Evolutionary conservation across 2,888 invertebrate species (phyloP).

Genomic region (Mythimna pallens): DNA sequence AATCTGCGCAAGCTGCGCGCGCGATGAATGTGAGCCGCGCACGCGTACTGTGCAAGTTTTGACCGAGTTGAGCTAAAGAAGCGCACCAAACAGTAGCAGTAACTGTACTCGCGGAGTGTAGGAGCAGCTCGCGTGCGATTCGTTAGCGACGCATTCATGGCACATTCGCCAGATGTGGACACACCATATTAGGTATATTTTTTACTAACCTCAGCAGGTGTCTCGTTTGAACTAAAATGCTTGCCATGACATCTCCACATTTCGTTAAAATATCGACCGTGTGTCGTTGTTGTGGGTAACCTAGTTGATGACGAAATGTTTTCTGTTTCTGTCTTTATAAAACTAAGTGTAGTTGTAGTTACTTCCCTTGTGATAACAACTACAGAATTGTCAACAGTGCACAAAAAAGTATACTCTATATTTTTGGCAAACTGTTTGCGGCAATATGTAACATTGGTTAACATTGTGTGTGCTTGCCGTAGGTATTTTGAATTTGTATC

Average conservation of each 20-base stretch:
- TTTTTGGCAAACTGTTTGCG: conserved; percentile 10
- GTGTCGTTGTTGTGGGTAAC: background rate
- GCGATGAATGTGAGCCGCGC: no score
- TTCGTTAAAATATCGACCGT: background rate
- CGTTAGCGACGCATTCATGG: no score
- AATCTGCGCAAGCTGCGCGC: no score
- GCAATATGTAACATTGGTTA: conserved; percentile 40
- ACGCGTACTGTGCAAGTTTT: no score
- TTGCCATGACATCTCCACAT: conserved; percentile 18
- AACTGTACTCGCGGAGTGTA: no score
- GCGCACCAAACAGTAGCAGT: no score
- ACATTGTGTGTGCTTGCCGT: conserved; percentile 36
- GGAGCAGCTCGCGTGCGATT: no score
- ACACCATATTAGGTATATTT: background rate
- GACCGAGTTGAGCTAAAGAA: no score
- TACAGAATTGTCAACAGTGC: conserved; percentile 26
- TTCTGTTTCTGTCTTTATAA: background rate
- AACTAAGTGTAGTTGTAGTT: background rate
- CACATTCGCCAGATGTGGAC: no score
- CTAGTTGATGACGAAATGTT: background rate
- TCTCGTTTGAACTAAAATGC: background rate
- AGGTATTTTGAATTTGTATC: conserved; percentile 48
- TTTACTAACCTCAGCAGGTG: conserved; percentile 15
- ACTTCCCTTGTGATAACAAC: background rate
- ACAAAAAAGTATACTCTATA: conserved; percentile 29